Evolutionary conservation across 2,888 invertebrate genomes (phyloP), one percentile per base, ranked within the genome.

Genomic region (Tuta absoluta): DNA sequence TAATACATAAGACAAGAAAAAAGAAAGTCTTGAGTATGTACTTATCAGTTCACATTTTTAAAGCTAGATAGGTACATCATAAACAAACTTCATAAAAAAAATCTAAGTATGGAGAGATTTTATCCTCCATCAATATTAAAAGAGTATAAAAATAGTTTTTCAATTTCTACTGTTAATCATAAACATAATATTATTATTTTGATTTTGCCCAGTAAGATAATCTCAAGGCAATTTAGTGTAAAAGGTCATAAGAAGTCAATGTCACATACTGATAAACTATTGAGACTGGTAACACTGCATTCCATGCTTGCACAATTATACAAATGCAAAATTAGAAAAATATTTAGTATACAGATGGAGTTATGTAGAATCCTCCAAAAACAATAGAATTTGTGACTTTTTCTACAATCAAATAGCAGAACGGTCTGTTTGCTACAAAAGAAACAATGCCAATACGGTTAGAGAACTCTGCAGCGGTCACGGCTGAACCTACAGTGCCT

Each of bases 401-500:
- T 73, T 95, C 95, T 23, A 95, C 85, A 61, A 95, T 94, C 73
- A 95, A 85, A 78, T 93, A 95, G 11, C 93, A 90, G 73, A 95
- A 95, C 0, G 95, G 95, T 70, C 93, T 87, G 73, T 95, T 94
- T 0, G 94, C 93, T 72, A 91, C 87, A 76, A 95, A 94, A 67
- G 92, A 88, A 0, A 94, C 92, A 1, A 93, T 92, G 5, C 92
- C 89, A 41, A 92, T 90, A 65, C 93, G 90, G 71, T 93, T 92
- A 4, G 84, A 79, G 62, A 93, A 89, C 59, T 88, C 88, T 0
- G 85, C 85, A 0, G 78, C 78, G 0, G 95, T 93, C 0, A 93
- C 94, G 0, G 93, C 95, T 0, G 93, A 87, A 0, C 95, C 95
- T 28, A 93, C 92, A 0, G 95, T 95, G 0, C 96, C 96, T 67